These are phyloP conservation scores for Bovichtus variegatus DNA, from an alignment of 2,797 vertebrate genomes.

Conservation along the genomic window DNA sequence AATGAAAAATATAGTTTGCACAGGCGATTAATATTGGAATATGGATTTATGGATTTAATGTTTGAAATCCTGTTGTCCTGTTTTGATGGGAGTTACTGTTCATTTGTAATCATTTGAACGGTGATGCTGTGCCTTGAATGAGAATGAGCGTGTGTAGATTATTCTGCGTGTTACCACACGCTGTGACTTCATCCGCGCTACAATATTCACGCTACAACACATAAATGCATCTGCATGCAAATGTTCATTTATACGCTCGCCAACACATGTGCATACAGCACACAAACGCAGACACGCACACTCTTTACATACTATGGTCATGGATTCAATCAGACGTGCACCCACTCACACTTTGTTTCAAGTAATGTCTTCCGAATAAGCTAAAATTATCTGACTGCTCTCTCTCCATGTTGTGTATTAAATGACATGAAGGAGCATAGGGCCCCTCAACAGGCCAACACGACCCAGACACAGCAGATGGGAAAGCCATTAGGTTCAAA, in stretches of 20 bases:
- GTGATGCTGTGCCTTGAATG: constrained; percentile 9
- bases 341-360: constrained; percentile 18
- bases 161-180: constrained; percentile 38
- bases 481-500: constrained; percentile 54
- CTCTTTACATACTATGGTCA: not conserved
- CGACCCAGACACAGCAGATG: constrained; percentile 53
- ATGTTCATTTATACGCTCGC: constrained; percentile 1
- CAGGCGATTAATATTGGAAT: not conserved
- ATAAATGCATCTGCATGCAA: constrained; percentile 36
- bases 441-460: constrained; percentile 11
- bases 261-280: not conserved
- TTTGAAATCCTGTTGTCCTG: not conserved
- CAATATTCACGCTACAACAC: constrained; percentile 15
- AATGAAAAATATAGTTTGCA: not conserved
- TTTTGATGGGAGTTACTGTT: not conserved
- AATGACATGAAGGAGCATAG: constrained; percentile 40
- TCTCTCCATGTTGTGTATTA: constrained; percentile 56
- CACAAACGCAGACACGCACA: not conserved
- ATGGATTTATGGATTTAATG: not conserved
- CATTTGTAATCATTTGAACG: constrained; percentile 2
- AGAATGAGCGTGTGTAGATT: constrained; percentile 28
- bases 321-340: constrained; percentile 7
- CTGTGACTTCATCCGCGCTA: constrained; percentile 40
- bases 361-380: constrained; percentile 22
- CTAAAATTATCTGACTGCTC: constrained; percentile 48